A percentile compares a stretch with the other conserved stretches of the same genome.
phyloP scores from a whole-genome alignment of 2,888 invertebrate species.

The Tipula helvola region DNA sequence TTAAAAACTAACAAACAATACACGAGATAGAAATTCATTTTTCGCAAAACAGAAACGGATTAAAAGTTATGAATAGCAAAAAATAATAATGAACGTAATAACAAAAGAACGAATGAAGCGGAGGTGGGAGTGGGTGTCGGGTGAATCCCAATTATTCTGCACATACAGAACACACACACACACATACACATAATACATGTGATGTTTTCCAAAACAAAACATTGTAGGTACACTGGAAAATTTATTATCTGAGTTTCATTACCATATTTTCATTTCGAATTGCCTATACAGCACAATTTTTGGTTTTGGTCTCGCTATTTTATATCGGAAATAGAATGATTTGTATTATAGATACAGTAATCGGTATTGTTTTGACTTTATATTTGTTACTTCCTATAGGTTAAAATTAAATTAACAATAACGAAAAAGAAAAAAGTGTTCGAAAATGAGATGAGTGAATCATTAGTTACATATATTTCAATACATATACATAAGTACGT shows the following conservation, averaged over 20 bases:
- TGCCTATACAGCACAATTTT: neutral
- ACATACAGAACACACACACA: neutral
- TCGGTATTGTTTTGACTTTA: too few species aligned
- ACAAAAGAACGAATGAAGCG: neutral
- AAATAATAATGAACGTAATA: neutral
- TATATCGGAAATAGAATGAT: neutral
- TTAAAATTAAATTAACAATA: neutral
- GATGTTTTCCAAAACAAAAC: neutral
- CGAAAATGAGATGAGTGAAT: too few species aligned
- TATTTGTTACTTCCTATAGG: neutral
- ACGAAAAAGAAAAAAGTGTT: too few species aligned
- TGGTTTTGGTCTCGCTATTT: neutral
- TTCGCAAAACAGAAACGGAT: neutral
- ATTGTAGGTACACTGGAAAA: neutral
- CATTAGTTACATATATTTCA: too few species aligned
- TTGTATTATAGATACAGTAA: neutral
- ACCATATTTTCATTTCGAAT: neutral
- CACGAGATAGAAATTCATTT: neutral
- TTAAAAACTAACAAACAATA: neutral
- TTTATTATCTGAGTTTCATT: neutral
- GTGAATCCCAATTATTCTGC: neutral
- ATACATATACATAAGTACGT: too few species aligned
- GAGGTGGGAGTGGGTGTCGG: neutral
- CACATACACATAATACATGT: neutral
- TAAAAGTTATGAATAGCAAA: neutral